These are phyloP conservation scores for Quiscalus mexicanus DNA, from an alignment of 2,113 vertebrate species.

Conservation along the genomic window DNA sequence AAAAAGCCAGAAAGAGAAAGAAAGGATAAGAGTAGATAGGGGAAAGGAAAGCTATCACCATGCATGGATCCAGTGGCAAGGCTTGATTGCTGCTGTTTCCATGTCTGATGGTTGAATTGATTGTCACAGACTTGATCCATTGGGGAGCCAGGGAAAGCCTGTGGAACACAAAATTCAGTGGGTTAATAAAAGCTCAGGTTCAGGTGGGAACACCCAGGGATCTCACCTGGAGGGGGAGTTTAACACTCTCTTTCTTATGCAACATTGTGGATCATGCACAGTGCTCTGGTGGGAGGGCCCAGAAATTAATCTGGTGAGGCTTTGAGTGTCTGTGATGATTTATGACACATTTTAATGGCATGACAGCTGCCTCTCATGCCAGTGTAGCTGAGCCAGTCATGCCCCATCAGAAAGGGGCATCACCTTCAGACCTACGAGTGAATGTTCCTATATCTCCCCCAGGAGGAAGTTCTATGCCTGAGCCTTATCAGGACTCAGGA, in stretches of 20 bases:
- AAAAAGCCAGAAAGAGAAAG: background rate
- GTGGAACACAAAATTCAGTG: background rate
- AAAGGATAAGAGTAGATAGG: background rate
- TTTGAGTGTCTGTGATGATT: background rate
- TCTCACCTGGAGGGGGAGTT: background rate
- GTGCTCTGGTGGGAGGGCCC: background rate
- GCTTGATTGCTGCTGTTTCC: background rate
- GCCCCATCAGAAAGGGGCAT: background rate
- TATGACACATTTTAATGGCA: background rate
- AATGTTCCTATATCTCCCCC: background rate
- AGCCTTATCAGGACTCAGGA: background rate
- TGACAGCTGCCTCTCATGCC: background rate
- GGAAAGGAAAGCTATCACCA: background rate
- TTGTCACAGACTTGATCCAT: rapidly evolving
- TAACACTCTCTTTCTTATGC: too few relatives aligned
- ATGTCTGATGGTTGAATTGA: background rate
- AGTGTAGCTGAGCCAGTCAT: rapidly evolving
- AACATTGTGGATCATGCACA: background rate
- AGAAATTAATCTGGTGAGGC: rapidly evolving
- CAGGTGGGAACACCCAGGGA: background rate
- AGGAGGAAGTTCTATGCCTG: background rate
- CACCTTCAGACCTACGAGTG: background rate
- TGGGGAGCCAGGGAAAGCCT: background rate
- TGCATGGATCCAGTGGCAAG: rapidly evolving
- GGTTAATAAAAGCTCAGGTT: background rate